A percentile compares a stretch with the other conserved stretches of the same genome.
Evolutionary conservation across 2,113 vertebrate genomes (phyloP).

Genomic region (Elanoides forficatus): DNA sequence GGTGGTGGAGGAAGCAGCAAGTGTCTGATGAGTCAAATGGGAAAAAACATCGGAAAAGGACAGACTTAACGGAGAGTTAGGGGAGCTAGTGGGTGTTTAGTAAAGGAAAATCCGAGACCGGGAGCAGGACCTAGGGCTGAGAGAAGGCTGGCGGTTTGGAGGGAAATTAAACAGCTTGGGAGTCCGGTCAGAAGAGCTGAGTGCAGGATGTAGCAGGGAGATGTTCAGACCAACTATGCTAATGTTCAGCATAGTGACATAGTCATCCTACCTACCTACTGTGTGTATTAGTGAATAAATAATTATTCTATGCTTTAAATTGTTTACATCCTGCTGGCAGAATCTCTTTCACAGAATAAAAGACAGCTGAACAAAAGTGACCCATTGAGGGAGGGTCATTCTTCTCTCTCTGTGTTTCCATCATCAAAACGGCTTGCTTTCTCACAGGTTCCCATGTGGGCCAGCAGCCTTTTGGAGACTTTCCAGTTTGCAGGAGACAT

Average conservation of each 20-base stretch:
- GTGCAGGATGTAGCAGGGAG: neutral
- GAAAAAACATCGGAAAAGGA: neutral
- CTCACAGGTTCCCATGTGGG: neutral
- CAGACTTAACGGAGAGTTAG: neutral
- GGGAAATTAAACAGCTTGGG: neutral
- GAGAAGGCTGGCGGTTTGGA: neutral
- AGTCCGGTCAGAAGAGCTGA: neutral
- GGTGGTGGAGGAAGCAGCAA: neutral
- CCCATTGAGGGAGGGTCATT: neutral
- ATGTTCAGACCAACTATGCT: neutral
- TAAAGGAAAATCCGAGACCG: neutral
- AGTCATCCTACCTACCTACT: rapidly evolving
- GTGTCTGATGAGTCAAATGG: neutral
- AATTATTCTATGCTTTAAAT: neutral
- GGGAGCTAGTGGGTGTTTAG: neutral
- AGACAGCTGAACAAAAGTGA: neutral
- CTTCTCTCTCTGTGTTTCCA: neutral
- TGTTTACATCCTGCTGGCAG: neutral
- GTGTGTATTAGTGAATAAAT: neutral
- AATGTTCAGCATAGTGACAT: neutral
- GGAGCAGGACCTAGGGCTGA: neutral
- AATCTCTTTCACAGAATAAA: neutral
- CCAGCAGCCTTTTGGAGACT: neutral
- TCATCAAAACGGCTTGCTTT: neutral
- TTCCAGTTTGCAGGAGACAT: neutral